Evolutionary conservation across 2,113 vertebrate genomes (phyloP).

Genomic region (Sprattus sprattus): DNA sequence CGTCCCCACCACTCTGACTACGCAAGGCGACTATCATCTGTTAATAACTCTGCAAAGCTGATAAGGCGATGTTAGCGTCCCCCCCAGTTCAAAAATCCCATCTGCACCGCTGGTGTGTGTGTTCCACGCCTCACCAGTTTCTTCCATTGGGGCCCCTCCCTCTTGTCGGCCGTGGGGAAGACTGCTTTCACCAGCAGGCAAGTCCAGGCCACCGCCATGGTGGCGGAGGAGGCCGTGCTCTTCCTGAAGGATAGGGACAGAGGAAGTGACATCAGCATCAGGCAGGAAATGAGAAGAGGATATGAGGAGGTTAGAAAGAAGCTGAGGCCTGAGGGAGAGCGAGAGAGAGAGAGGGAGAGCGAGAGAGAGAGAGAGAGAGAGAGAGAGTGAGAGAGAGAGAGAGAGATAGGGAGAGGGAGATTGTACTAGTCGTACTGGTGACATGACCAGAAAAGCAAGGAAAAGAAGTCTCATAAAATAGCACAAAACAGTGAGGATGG

Average conservation of each 20-base stretch:
- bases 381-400: neutral
- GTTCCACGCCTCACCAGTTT: slow-evolving; percentile 79
- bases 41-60: no score
- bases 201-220: slow-evolving; percentile 89
- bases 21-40: no score
- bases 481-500: no score
- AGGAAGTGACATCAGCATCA: neutral
- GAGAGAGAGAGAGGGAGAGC: neutral
- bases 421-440: neutral
- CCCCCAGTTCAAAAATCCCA: no score
- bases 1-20: no score
- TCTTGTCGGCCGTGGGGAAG: slow-evolving; percentile 80
- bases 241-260: slow-evolving; percentile 71
- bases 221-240: slow-evolving; percentile 85
- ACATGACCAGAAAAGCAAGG: neutral
- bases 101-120: no score
- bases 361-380: neutral
- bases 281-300: neutral
- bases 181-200: slow-evolving; percentile 81
- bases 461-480: neutral
- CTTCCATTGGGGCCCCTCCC: slow-evolving; percentile 86
- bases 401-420: neutral
- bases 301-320: no score
- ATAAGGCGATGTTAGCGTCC: no score
- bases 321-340: no score